Conservation (phyloP, 2,888 invertebrate species). For the Diarsia rubi region DNA sequence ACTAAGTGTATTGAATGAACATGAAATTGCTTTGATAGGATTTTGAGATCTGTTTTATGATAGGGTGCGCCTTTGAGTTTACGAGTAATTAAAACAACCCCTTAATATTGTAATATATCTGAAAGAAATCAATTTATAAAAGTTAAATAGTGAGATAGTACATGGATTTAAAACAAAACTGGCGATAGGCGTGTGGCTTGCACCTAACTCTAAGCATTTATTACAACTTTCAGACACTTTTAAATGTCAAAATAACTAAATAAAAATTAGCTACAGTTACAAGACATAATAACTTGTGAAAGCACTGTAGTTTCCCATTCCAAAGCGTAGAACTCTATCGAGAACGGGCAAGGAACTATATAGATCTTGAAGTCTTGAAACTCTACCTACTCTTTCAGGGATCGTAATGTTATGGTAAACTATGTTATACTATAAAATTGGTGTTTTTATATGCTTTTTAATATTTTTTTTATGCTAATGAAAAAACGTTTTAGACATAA, state of each 20-base stretch:
- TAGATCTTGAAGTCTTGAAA: not conserved
- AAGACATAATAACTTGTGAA: no score
- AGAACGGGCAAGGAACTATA: no score
- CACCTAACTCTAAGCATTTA: no score
- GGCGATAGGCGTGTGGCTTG: not conserved
- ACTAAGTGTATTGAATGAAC: conserved; percentile 28
- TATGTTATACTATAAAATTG: no score
- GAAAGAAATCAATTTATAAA: not conserved
- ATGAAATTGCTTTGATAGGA: conserved; percentile 20
- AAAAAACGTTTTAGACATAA: conserved; percentile 17
- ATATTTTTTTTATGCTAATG: conserved; percentile 12
- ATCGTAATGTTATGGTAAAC: not conserved
- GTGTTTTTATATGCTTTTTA: no score
- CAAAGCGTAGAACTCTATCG: no score
- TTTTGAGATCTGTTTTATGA: conserved; percentile 15
- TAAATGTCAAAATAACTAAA: no score
- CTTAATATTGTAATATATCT: not conserved
- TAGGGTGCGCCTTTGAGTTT: not conserved
- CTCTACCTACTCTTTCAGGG: not conserved
- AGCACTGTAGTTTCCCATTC: no score
- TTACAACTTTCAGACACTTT: no score
- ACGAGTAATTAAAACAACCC: not conserved
- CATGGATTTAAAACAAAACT: no score
- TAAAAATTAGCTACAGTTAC: no score
- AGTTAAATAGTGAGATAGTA: no score